phyloP scores from a whole-genome alignment of 2,888 invertebrate genomes.

The Monopis laevigella region DNA sequence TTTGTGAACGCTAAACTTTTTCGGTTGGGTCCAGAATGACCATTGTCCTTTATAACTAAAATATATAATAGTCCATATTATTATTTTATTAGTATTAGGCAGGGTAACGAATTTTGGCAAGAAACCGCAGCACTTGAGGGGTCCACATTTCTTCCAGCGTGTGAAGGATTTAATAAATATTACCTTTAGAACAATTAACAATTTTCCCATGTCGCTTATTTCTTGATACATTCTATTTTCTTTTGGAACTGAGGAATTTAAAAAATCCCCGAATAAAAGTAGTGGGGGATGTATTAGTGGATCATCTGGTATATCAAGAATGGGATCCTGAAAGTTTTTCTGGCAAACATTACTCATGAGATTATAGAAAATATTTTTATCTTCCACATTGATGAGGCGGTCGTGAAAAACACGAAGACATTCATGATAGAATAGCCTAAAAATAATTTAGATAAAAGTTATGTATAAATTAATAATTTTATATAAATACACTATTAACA shows the following conservation, averaged over 20 bases:
- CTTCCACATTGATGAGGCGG: slow-evolving; percentile 82
- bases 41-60: neutral
- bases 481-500: no score
- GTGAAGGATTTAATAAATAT: neutral
- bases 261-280: slow-evolving; percentile 87
- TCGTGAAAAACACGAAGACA: slow-evolving; percentile 92
- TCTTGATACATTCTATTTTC: slow-evolving; percentile 85
- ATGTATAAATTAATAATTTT: no score
- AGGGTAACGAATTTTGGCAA: no score
- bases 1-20: no score
- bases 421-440: slow-evolving; percentile 90
- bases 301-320: slow-evolving; percentile 69
- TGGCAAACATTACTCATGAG: slow-evolving; percentile 74
- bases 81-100: neutral
- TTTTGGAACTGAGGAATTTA: slow-evolving; percentile 76
- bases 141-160: neutral
- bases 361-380: slow-evolving; percentile 81
- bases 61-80: neutral
- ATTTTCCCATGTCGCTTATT: slow-evolving; percentile 75
- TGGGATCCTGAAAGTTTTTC: slow-evolving; percentile 69
- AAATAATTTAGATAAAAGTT: slow-evolving; percentile 21
- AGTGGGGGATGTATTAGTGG: slow-evolving; percentile 69
- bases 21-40: no score
- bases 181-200: slow-evolving; percentile 76
- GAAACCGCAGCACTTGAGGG: no score